phyloP scores from a whole-genome alignment of 2,113 vertebrate genomes.

The Fregata magnificens region DNA sequence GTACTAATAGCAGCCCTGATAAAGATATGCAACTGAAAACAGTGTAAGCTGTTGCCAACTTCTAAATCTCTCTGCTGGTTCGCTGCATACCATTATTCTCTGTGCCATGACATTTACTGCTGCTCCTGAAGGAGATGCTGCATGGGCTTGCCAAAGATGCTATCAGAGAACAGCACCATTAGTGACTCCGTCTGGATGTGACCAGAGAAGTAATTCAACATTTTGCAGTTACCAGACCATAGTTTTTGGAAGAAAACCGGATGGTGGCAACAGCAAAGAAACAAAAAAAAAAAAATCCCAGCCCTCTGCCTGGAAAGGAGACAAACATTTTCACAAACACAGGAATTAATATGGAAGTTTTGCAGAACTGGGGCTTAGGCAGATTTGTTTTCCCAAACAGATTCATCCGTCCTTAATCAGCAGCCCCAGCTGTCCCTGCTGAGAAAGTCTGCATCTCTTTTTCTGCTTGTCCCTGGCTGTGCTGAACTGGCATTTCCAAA shows the following conservation, averaged over 20 bases:
- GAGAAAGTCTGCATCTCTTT: background rate
- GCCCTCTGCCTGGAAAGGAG: background rate
- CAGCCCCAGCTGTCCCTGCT: constrained; percentile 19
- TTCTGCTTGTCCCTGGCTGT: background rate
- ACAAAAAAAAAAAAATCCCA: background rate
- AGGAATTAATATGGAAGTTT: constrained; percentile 3
- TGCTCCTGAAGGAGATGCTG: background rate
- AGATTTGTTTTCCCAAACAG: constrained; percentile 38
- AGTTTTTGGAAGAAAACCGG: background rate
- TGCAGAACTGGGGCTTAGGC: background rate
- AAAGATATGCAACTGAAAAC: background rate
- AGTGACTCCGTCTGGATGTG: background rate
- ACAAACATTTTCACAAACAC: background rate
- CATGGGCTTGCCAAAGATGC: background rate
- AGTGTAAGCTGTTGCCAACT: background rate
- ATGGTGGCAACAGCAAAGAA: background rate
- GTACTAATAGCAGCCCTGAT: background rate
- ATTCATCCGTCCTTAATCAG: constrained; percentile 42
- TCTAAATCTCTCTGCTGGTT: background rate
- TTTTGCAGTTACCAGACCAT: background rate
- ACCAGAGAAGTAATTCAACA: background rate
- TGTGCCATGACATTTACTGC: background rate
- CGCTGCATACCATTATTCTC: background rate
- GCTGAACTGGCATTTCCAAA: constrained; percentile 24
- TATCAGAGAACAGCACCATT: background rate